A percentile compares a stretch with the other conserved stretches of the same genome.
Conservation (phyloP, 2,113 vertebrate genomes). For the Dasyornis broadbenti region DNA sequence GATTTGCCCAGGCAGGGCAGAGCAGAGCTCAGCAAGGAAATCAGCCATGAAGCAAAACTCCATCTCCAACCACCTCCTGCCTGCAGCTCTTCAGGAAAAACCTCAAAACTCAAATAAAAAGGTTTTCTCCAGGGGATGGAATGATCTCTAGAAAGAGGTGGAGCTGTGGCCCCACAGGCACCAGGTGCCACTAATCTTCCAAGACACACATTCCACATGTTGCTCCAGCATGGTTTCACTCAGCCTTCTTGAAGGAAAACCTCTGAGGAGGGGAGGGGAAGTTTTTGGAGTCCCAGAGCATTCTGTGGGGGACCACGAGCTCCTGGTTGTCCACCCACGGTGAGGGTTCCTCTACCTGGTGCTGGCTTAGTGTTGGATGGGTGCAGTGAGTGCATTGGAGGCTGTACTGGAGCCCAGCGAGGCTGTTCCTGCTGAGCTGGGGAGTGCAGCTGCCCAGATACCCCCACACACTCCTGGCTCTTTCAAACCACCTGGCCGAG, state of each 20-base stretch:
- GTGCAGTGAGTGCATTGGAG: neutral
- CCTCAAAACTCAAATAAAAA: neutral
- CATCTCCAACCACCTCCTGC: fast-evolving
- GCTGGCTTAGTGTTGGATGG: neutral
- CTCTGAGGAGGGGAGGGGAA: neutral
- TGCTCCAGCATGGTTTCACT: neutral
- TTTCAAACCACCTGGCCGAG: neutral
- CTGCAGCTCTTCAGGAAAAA: neutral
- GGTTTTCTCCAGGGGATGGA: neutral
- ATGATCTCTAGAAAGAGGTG: neutral
- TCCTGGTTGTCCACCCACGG: neutral
- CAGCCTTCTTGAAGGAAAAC: neutral
- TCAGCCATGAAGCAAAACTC: neutral
- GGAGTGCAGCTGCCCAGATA: neutral
- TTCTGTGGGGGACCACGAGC: neutral
- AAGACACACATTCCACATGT: fast-evolving
- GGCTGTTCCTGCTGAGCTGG: neutral
- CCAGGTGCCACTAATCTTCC: neutral
- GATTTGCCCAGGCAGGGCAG: neutral
- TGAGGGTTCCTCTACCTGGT: neutral
- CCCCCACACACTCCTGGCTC: too few species aligned
- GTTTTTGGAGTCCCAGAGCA: neutral
- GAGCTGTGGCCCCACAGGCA: neutral
- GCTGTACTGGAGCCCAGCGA: neutral
- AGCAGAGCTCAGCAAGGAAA: neutral